phyloP scores from a whole-genome alignment of 1,140 invertebrate species.

The Drosophila lacertosa region DNA sequence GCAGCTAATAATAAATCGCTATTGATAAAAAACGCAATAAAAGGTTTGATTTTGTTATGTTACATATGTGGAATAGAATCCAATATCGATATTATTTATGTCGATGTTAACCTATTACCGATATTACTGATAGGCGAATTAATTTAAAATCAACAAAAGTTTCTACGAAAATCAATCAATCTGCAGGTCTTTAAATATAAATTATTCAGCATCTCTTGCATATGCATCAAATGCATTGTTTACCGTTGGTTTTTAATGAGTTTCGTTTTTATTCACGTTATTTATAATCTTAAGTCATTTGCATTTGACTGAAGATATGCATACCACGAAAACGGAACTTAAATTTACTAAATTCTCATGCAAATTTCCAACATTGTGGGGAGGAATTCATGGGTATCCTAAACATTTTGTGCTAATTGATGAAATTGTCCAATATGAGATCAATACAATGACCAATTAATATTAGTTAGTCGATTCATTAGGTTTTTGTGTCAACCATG shows the following conservation, averaged over 20 bases:
- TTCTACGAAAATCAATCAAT: conserved; percentile 45
- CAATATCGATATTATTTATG: neutral
- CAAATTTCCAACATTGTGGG: conserved; percentile 24
- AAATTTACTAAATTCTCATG: conserved; percentile 50
- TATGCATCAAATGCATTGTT: conserved; percentile 45
- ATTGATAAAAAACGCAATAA: conserved; percentile 3
- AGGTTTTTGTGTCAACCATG: conserved; percentile 67
- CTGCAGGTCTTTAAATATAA: conserved; percentile 13
- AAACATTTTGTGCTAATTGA: conserved; percentile 40
- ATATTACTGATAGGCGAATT: neutral
- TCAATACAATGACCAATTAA: conserved; percentile 75
- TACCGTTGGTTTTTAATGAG: conserved; percentile 29
- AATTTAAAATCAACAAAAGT: conserved; percentile 17
- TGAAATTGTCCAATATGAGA: conserved; percentile 46
- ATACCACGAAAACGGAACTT: conserved; percentile 31
- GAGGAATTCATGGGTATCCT: conserved; percentile 8
- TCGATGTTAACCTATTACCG: neutral
- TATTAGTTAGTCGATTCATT: conserved; percentile 77
- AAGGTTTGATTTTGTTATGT: too few relatives aligned
- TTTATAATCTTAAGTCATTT: conserved; percentile 24
- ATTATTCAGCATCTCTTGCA: conserved; percentile 18
- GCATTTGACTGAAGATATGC: conserved; percentile 37
- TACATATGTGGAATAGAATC: neutral
- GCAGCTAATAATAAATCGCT: neutral
- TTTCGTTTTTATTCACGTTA: conserved; percentile 12